Conservation (phyloP, 2,113 vertebrate genomes). For the Carassius carassius region DNA sequence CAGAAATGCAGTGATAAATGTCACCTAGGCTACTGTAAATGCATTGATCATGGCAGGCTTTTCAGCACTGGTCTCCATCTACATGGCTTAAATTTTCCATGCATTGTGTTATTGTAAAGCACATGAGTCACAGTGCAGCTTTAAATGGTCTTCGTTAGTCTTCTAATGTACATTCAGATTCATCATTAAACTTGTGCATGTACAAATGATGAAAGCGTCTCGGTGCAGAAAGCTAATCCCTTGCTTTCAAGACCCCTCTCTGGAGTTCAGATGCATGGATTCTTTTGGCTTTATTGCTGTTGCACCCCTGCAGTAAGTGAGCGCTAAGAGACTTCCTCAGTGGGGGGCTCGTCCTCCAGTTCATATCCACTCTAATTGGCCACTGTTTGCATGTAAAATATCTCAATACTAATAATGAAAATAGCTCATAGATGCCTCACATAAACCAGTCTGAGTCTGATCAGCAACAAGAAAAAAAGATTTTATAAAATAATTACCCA, state of each 20-base stretch:
- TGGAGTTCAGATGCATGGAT: background rate
- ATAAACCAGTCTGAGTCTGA: slow-evolving; percentile 9
- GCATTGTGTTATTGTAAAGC: background rate
- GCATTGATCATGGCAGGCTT: background rate
- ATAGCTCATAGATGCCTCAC: slow-evolving; percentile 20
- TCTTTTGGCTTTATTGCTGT: slow-evolving; percentile 21
- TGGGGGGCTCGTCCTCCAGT: slow-evolving; percentile 17
- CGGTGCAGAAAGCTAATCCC: background rate
- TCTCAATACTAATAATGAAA: slow-evolving; percentile 32
- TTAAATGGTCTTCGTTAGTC: background rate
- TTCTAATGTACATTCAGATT: background rate
- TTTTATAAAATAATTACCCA: too few species aligned
- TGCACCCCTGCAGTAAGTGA: background rate
- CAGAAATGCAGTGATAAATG: background rate
- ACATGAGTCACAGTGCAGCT: background rate
- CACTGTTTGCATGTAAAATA: slow-evolving; percentile 32
- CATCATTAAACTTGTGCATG: slow-evolving; percentile 4
- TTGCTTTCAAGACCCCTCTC: background rate
- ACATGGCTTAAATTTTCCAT: background rate
- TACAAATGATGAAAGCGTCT: slow-evolving; percentile 2
- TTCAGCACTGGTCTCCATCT: background rate
- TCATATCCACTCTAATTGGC: slow-evolving; percentile 49
- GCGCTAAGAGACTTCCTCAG: background rate
- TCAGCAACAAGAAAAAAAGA: background rate
- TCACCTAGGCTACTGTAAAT: background rate